Base-by-base conservation (phyloP, 1,140 invertebrate species). In the Spodoptera litura region DNA sequence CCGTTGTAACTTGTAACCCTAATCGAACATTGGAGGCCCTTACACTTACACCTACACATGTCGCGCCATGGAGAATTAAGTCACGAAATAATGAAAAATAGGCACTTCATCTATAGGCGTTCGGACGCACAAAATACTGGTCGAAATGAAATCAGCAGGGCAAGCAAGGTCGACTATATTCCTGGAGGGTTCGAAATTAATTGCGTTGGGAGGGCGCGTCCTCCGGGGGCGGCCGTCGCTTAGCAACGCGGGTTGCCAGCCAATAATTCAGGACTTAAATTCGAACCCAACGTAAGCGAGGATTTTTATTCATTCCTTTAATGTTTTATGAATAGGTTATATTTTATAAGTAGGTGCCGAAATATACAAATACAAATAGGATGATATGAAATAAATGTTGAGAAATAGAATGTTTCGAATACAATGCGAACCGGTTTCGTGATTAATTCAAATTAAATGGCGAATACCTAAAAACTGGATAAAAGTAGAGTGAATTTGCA, bases 121-220 rank as follows among this genome's bases (percentile, higher is more conserved):
- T 66, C 20, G 55, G 20, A 38, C 5, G 31, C 61, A 38, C 61
- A 44, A 66, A 3, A 77, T 77, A 68, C 68, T 35, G 61, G 61
- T 31, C 61, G n/a, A 77, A 77, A 77, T 77, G 52, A 77, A 77
- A 77, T 66, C 61, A 77, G 61, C 72, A 78, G 73, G 56, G 70
- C 51, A 58, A 53, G 58, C 78, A 73, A 82, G 78, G 81, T 79
- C 77, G 68, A 11, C 56, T 51, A 52, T 82, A 82, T 74, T 79
- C 75, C 81, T 77, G 70, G 52, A 78, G 78, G 74, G 74, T 35
- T 58, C 74, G 73, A 62, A 72, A 82, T 82, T 78, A 82, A 80
- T 79, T 66, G 78, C 59, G 55, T 53, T 52, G 44, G 73, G 76
- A 64, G 78, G 78, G 70, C 53, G 59, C 55, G 62, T 78, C 61